Percentiles rank a stretch among this genome's conserved stretches.
These are phyloP conservation scores for Dysmachus trigonus DNA, from an alignment of 2,888 invertebrate genomes.

Conservation along the genomic window DNA sequence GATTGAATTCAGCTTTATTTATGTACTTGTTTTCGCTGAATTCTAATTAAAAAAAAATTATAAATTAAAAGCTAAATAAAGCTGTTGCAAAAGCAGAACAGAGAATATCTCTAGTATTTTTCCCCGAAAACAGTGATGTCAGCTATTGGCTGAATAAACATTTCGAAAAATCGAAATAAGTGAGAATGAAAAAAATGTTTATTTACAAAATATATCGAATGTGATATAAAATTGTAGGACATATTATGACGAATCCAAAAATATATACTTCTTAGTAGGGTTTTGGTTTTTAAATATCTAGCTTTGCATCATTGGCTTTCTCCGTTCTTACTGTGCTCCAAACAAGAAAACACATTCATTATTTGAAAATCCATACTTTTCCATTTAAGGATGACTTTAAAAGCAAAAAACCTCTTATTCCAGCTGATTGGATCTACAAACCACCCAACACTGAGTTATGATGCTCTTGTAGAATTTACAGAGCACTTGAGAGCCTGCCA, in stretches of 20 bases:
- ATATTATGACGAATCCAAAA: neutral
- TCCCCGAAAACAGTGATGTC: no score
- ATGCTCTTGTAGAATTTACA: conserved; percentile 91
- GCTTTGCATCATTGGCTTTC: neutral
- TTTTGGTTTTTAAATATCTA: neutral
- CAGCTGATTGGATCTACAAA: conserved; percentile 52
- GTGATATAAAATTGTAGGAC: no score
- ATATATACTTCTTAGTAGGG: neutral
- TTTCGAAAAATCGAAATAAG: neutral
- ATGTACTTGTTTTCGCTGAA: no score
- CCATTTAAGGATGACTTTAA: neutral
- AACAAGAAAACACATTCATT: neutral
- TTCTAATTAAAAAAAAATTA: no score
- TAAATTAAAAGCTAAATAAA: no score
- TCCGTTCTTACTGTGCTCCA: neutral
- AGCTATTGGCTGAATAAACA: neutral
- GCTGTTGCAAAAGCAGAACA: no score
- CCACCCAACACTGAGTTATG: conserved; percentile 76
- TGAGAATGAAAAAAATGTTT: neutral
- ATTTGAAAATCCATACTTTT: neutral
- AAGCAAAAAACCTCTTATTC: neutral
- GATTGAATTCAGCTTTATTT: no score
- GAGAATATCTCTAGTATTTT: no score
- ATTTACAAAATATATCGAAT: no score
- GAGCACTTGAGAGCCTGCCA: conserved; percentile 94